Conservation (phyloP, 2,797 vertebrate genomes). For the Gallinago stenura region DNA sequence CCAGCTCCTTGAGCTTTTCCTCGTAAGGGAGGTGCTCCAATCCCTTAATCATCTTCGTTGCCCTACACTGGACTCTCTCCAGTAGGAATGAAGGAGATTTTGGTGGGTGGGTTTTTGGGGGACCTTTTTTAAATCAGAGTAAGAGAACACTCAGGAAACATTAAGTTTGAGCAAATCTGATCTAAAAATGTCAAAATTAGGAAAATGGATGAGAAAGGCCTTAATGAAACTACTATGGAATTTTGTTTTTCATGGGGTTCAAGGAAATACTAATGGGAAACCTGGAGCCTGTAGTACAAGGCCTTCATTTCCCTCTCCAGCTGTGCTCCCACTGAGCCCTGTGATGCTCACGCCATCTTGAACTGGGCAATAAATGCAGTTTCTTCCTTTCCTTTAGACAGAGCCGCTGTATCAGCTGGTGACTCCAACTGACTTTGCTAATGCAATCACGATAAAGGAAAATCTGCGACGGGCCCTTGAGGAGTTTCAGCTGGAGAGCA, state of each 20-base stretch:
- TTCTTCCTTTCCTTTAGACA: conserved; percentile 74
- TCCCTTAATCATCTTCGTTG: no score
- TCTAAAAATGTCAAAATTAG: not conserved
- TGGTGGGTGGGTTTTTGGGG: not conserved
- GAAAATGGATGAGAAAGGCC: not conserved
- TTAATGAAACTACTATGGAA: not conserved
- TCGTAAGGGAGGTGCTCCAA: no score
- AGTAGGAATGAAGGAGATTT: not conserved
- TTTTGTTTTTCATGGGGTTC: not conserved
- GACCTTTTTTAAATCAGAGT: fast-evolving
- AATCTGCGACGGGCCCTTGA: conserved; percentile 87
- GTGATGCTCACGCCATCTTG: not conserved
- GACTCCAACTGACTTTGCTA: conserved; percentile 82
- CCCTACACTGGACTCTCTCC: no score
- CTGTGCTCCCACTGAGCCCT: fast-evolving
- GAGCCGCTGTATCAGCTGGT: conserved; percentile 89
- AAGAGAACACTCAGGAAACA: not conserved
- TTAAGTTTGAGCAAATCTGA: not conserved
- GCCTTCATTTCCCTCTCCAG: not conserved
- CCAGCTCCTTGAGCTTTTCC: no score
- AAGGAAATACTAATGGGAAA: not conserved
- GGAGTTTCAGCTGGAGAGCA: conserved; percentile 87
- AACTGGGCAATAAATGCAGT: not conserved
- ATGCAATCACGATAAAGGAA: conserved; percentile 79
- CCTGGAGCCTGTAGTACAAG: not conserved